Evolutionary conservation across 2,888 invertebrate genomes (phyloP), one percentile per base, ranked within the genome.

Genomic region (Drosophila mulleri): DNA sequence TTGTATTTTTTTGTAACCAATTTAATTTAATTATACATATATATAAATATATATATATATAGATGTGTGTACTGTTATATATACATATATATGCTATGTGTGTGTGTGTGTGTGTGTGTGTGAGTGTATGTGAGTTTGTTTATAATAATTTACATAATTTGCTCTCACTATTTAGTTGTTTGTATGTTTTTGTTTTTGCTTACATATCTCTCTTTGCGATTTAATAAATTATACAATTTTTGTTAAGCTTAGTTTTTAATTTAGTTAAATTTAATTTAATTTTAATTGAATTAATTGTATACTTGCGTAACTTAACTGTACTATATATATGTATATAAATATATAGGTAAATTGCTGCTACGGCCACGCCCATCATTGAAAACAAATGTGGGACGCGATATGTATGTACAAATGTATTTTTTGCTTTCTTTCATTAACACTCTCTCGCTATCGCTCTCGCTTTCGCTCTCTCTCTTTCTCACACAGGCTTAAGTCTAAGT

Each of bases 211-310:
- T 75, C 65, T 67, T 76, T 67, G 67, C 71, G 39, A 42, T 68
- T 70, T 16, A 78, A 82, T 83, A 85, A 88, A 83, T 83, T 81
- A 81, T 81, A 81, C 78, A 81, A 67, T 80, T 62, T 45, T 45
- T 26, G 23, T 45, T 45, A 23, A n/a, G 26, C 26, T 26, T 47
- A 47, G 7, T 26, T 45, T 23, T 20, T 23, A 70, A 61, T 37
- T 78, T 76, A 68, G 29, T 69, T 70, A 67, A 59, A 53, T 75
- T 68, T 78, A 67, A 54, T 67, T 66, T 69, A 63, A 45, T n/a
- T 80, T 83, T 84, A 89, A 87, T 87, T 88, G 76, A 82, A 89
- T 89, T 87, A 90, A 87, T 88, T 90, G 90, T 87, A 87, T 87
- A 87, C 90, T 88, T 90, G 88, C 86, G 86, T 84, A 86, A 84